Base-by-base conservation (phyloP, 30 jellyfish, hydroid and myxozoan species). In the Phacellophora camtschatica region DNA sequence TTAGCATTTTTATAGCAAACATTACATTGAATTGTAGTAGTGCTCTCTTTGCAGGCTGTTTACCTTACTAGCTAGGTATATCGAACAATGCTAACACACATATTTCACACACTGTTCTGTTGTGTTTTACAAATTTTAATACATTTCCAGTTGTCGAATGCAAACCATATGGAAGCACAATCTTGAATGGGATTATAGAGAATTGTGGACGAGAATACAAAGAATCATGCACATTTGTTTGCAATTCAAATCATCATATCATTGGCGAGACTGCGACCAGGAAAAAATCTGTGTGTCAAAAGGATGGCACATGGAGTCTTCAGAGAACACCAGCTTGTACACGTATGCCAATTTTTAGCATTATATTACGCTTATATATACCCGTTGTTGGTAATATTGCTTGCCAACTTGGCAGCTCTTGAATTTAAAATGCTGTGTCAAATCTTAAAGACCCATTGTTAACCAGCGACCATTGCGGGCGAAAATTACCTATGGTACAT, bases 261-360 rank as follows among this genome's bases (percentile, higher is more conserved):
- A 77, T 69, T 31, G 94, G 94, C 16, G 97, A 86, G 51, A 81
- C 85, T 16, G 96, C 95, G 19, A 75, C 34, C 10, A 45, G 85
- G 29, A 81, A 85, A 49, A 93, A 93, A 71, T 49, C 74, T 13
- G 54, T 61, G 1, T 93, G 99, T 46, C 91, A 81, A 43, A 35
- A 54, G 22, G 74, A 53, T 81, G 99, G 99, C 4, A 68, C 50
- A 41, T 93, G 99, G 99, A 69, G 83, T 41, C n/a, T 66, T 13
- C 74, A 51, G 34, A 53, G 83, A 1, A 31, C 66, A 23, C 99
- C 99, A 16, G 27, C 58, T 30, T 93, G 99, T 82, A 83, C 71
- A 43, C 94, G 99, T 93, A 82, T 32, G 99, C 64, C 2, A 19
- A 0, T 10, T 22, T 24, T 29, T 29, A 15, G n/a, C 61, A 13